Conservation (phyloP, 2,113 vertebrate genomes). For the Syngnathoides biaculeatus region DNA sequence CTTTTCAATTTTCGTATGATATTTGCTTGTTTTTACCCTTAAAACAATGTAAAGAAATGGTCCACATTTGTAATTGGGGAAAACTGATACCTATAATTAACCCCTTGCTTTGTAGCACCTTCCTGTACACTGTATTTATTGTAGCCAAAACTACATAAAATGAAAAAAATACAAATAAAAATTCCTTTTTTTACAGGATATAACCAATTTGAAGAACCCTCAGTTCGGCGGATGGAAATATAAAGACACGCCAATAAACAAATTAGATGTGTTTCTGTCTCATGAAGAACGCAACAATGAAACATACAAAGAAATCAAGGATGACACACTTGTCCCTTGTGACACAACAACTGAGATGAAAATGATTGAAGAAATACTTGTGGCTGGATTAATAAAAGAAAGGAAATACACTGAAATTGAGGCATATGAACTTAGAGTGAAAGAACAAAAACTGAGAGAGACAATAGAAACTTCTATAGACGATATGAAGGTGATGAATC, state of each 20-base stretch:
- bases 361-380: background rate
- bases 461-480: constrained; percentile 9
- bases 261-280: background rate
- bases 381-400: background rate
- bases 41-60: too few relatives aligned
- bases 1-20: too few relatives aligned
- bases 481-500: background rate
- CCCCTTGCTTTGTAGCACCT: too few relatives aligned
- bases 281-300: background rate
- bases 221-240: background rate
- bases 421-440: background rate
- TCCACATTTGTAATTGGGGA: too few relatives aligned
- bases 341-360: background rate
- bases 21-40: too few relatives aligned
- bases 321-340: too few relatives aligned
- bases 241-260: background rate
- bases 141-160: background rate
- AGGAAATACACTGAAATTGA: background rate
- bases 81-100: too few relatives aligned
- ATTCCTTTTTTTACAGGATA: background rate
- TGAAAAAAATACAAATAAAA: background rate
- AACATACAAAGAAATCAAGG: background rate
- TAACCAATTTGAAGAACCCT: background rate
- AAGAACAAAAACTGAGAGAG: constrained; percentile 15
- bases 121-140: background rate